phyloP scores from a whole-genome alignment of 2,888 invertebrate genomes.

The Pantelozetes paolii region DNA sequence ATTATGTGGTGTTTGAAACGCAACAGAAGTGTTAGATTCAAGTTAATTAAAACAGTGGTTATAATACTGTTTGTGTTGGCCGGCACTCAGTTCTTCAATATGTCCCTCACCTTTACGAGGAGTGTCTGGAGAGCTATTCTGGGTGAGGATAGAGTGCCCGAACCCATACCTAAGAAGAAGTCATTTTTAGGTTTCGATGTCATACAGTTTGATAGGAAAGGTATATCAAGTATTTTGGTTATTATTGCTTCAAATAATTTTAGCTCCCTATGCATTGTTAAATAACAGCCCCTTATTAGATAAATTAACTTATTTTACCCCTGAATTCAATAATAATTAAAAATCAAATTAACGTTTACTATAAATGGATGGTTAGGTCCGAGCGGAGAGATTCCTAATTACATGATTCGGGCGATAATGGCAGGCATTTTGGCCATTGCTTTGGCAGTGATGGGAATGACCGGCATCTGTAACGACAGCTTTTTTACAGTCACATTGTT shows the following conservation, averaged over 20 bases:
- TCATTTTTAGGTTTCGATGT: slow-evolving; percentile 28
- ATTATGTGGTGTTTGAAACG: slow-evolving; percentile 30
- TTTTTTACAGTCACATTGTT: slow-evolving; percentile 6
- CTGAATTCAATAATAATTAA: neutral
- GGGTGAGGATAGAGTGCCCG: slow-evolving; percentile 16
- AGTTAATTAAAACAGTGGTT: slow-evolving; percentile 21
- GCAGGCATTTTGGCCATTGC: slow-evolving; percentile 31
- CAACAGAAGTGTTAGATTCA: slow-evolving; percentile 7
- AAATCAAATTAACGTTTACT: neutral
- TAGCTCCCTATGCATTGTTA: too few relatives aligned
- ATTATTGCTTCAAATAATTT: neutral
- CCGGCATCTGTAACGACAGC: slow-evolving; percentile 30
- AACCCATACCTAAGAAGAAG: slow-evolving; percentile 19
- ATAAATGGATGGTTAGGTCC: neutral
- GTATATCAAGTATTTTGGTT: neutral
- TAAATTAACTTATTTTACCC: too few relatives aligned
- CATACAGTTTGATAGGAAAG: slow-evolving; percentile 6
- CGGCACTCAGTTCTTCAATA: slow-evolving; percentile 27
- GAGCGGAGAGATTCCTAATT: slow-evolving; percentile 22
- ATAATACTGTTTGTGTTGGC: slow-evolving; percentile 18
- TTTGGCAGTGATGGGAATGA: neutral
- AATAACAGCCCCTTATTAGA: too few relatives aligned
- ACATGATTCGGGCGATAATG: slow-evolving; percentile 9
- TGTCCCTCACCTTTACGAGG: slow-evolving; percentile 7
- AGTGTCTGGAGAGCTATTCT: slow-evolving; percentile 25